These are phyloP conservation scores for Manis javanica DNA, from an alignment of 2,797 vertebrate species.

Conservation along the genomic window DNA sequence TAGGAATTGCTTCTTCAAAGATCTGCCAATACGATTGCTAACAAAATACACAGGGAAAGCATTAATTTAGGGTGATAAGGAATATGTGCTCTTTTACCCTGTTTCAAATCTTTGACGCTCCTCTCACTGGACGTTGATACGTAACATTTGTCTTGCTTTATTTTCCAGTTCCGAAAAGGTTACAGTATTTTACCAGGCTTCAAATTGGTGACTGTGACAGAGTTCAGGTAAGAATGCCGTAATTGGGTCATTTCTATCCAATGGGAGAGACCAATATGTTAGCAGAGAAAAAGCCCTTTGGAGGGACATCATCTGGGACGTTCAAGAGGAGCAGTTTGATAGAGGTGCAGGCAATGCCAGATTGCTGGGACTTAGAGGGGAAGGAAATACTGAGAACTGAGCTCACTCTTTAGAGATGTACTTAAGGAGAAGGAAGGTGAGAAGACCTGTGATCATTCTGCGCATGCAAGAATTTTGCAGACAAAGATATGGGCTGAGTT, in stretches of 20 bases:
- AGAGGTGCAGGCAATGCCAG: neutral
- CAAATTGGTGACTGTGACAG: conserved; percentile 74
- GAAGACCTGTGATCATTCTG: neutral
- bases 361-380: no score
- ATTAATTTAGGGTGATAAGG: neutral
- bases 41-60: neutral
- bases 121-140: neutral
- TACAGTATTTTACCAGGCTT: conserved; percentile 86
- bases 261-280: neutral
- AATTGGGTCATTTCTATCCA: neutral
- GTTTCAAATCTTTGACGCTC: neutral
- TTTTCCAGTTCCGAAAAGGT: conserved; percentile 84
- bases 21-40: neutral
- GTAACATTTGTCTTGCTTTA: conserved; percentile 54
- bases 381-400: neutral
- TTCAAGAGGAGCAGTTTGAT: neutral
- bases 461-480: neutral
- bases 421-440: neutral
- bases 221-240: conserved; percentile 85
- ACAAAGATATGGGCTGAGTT: neutral
- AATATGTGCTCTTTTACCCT: neutral
- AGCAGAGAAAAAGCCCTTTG: neutral
- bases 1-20: neutral
- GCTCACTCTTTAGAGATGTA: neutral
- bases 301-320: neutral